These are phyloP conservation scores for Heterodera carotae DNA, from an alignment of 1,140 invertebrate species.

Conservation along the genomic window DNA sequence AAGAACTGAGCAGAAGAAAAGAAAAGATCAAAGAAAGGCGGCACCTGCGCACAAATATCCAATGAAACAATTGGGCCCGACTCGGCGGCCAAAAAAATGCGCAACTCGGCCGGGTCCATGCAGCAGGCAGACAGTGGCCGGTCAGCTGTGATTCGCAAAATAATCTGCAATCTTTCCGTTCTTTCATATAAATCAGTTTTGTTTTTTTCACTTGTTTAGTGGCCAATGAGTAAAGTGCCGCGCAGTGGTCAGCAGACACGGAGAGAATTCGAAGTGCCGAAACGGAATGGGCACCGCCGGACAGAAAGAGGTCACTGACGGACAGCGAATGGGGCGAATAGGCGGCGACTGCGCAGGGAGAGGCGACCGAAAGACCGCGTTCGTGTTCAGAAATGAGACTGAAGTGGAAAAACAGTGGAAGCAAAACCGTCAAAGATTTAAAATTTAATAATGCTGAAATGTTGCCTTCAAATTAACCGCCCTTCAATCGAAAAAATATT, in stretches of 20 bases:
- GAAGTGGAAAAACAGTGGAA: neutral
- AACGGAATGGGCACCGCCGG: neutral
- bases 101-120: constrained; percentile 26
- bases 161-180: constrained; percentile 2
- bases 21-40: neutral
- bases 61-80: constrained; percentile 7
- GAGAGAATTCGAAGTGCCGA: constrained; percentile 24
- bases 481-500: too few relatives aligned
- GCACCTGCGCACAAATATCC: constrained; percentile 11
- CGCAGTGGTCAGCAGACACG: constrained; percentile 28
- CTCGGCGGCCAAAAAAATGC: constrained; percentile 20
- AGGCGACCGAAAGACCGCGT: neutral
- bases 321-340: constrained; percentile 17
- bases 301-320: constrained; percentile 14
- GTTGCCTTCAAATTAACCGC: too few relatives aligned
- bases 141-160: constrained; percentile 29
- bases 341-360: neutral
- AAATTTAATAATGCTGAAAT: neutral
- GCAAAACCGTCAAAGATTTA: neutral
- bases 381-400: neutral
- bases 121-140: constrained; percentile 23
- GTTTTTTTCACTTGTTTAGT: neutral
- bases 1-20: neutral
- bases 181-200: too few relatives aligned
- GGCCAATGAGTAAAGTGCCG: constrained; percentile 24